phyloP scores from a whole-genome alignment of 2,113 vertebrate genomes.

The Otus sunia region DNA sequence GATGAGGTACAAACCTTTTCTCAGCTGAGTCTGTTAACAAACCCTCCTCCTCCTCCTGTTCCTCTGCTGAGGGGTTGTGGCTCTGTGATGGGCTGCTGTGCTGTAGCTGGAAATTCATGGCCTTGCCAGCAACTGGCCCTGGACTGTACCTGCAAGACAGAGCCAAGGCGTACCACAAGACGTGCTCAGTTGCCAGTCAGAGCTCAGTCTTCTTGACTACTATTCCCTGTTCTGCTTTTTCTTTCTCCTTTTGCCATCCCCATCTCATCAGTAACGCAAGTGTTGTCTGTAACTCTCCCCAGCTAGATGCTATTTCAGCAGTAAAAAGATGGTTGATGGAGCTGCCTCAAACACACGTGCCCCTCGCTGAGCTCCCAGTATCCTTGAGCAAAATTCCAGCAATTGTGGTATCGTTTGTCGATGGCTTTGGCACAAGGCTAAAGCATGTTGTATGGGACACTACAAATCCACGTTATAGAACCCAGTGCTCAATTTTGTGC shows the following conservation, averaged over 20 bases:
- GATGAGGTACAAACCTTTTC: conserved; percentile 57
- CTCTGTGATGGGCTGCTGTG: not conserved
- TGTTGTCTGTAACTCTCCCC: not conserved
- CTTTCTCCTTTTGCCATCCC: not conserved
- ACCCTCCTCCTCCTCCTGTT: not conserved
- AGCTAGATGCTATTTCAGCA: not conserved
- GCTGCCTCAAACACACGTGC: not conserved
- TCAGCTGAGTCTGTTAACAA: conserved; percentile 49
- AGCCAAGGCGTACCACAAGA: not conserved
- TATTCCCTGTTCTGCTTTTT: not conserved
- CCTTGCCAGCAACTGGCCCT: not conserved
- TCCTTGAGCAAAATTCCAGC: not conserved
- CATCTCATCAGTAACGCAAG: not conserved
- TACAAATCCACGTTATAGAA: not conserved
- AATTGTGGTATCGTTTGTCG: rapidly evolving
- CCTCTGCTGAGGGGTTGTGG: not conserved
- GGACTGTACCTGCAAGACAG: conserved; percentile 22
- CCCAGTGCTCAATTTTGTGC: rapidly evolving
- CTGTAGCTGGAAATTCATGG: conserved; percentile 22
- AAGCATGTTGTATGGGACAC: not conserved
- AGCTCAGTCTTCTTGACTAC: not conserved
- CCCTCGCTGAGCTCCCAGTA: not conserved
- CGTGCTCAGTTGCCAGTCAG: not conserved
- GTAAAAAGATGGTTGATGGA: not conserved
- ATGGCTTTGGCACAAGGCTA: not conserved